Conservation (phyloP, 2,888 invertebrate species). For the Ophion slaviceki region DNA sequence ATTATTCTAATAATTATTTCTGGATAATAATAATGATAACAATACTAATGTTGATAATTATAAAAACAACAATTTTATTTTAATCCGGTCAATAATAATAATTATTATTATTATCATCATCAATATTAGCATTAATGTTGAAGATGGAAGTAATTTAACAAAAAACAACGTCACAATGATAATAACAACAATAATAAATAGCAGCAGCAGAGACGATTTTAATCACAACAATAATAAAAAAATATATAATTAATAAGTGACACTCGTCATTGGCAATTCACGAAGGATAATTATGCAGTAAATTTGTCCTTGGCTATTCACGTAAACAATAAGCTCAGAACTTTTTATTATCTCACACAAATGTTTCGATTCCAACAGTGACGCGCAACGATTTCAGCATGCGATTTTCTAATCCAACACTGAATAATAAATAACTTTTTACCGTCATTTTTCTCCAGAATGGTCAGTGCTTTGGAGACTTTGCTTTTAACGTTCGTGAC, state of each 20-base stretch:
- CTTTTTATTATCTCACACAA: neutral
- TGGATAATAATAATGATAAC: no score
- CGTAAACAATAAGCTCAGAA: neutral
- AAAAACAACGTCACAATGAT: neutral
- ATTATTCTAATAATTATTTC: no score
- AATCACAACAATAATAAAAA: neutral
- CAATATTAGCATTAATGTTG: no score
- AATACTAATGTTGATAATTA: no score
- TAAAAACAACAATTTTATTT: no score
- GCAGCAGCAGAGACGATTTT: neutral
- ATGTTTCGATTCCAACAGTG: neutral
- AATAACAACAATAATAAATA: neutral
- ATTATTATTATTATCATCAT: no score
- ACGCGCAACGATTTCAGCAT: neutral
- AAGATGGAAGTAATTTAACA: neutral
- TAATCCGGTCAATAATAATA: no score
- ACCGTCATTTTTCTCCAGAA: slow-evolving; percentile 70
- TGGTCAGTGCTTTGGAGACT: slow-evolving; percentile 85
- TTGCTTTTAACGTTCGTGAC: slow-evolving; percentile 85
- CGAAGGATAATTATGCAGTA: neutral
- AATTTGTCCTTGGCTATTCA: no score
- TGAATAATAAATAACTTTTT: slow-evolving; percentile 14
- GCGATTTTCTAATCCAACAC: neutral
- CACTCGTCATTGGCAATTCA: neutral
- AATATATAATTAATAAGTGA: neutral